A percentile compares a stretch with the other conserved stretches of the same genome.
Evolutionary conservation across 2,888 invertebrate genomes (phyloP).

Genomic region (Frankliniella fusca): DNA sequence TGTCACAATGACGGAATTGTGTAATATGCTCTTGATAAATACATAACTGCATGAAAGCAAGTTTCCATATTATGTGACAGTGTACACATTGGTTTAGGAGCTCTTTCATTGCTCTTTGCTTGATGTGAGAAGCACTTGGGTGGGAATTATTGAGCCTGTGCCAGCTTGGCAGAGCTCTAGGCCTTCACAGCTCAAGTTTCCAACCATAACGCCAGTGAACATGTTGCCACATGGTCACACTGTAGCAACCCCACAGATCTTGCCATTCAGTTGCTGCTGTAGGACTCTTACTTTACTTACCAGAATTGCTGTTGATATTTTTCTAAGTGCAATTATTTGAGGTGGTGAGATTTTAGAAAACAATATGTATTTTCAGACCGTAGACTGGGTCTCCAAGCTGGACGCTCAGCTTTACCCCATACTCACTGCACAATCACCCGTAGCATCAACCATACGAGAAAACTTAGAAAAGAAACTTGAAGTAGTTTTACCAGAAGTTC

Average conservation of each 20-base stretch:
- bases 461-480: slow-evolving; percentile 57
- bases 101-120: slow-evolving; percentile 18
- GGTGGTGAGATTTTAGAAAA: not conserved
- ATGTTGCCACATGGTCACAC: slow-evolving; percentile 12
- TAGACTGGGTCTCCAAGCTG: slow-evolving; percentile 63
- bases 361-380: slow-evolving; percentile 51
- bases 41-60: not conserved
- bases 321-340: slow-evolving; percentile 32
- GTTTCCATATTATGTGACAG: not conserved
- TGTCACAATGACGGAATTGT: too few species aligned
- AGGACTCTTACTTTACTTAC: not conserved
- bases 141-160: slow-evolving; percentile 13
- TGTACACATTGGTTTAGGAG: not conserved
- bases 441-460: slow-evolving; percentile 54
- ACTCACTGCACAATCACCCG: slow-evolving; percentile 59
- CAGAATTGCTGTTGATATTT: slow-evolving; percentile 31
- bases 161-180: slow-evolving; percentile 17
- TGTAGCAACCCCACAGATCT: not conserved
- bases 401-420: slow-evolving; percentile 72
- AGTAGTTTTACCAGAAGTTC: slow-evolving; percentile 57
- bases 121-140: slow-evolving; percentile 18
- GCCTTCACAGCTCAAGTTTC: slow-evolving; percentile 24
- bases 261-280: not conserved
- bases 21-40: too few species aligned
- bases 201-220: slow-evolving; percentile 4